These are phyloP conservation scores for Cyclophora punctaria DNA, from an alignment of 2,888 invertebrate genomes.

Conservation along the genomic window DNA sequence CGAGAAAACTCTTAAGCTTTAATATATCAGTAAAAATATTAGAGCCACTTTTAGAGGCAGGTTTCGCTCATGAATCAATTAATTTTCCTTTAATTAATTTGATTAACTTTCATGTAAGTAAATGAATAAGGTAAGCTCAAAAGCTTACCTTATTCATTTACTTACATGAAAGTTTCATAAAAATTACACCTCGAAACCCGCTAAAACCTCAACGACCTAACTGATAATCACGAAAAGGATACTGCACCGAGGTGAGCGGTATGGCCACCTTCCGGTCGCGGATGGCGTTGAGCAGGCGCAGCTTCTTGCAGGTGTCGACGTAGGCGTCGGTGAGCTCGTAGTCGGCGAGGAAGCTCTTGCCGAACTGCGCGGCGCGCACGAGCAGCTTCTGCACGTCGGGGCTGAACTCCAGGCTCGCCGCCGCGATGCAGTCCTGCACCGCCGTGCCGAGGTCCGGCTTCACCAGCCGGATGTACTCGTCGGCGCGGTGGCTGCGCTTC, in stretches of 20 bases:
- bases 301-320: slow-evolving; percentile 87
- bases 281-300: slow-evolving; percentile 93
- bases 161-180: no score
- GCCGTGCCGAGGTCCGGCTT: slow-evolving; percentile 86
- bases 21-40: no score
- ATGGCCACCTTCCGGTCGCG: slow-evolving; percentile 90
- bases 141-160: no score
- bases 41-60: no score
- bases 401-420: slow-evolving; percentile 93
- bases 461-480: slow-evolving; percentile 93
- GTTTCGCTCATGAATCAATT: no score
- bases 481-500: slow-evolving; percentile 92
- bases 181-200: no score
- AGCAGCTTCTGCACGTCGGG: slow-evolving; percentile 91
- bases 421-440: slow-evolving; percentile 92
- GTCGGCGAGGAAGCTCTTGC: slow-evolving; percentile 90
- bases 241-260: slow-evolving; percentile 93
- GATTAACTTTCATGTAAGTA: no score
- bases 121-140: no score
- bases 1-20: no score
- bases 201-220: no score
- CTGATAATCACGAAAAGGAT: slow-evolving; percentile 67
- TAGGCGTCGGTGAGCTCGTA: slow-evolving; percentile 83
- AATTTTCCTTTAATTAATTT: no score
- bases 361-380: slow-evolving; percentile 94